Percentiles rank a stretch among this genome's conserved stretches.
These are phyloP conservation scores for Bombus confusus DNA, from an alignment of 1,140 invertebrate species.

Conservation along the genomic window DNA sequence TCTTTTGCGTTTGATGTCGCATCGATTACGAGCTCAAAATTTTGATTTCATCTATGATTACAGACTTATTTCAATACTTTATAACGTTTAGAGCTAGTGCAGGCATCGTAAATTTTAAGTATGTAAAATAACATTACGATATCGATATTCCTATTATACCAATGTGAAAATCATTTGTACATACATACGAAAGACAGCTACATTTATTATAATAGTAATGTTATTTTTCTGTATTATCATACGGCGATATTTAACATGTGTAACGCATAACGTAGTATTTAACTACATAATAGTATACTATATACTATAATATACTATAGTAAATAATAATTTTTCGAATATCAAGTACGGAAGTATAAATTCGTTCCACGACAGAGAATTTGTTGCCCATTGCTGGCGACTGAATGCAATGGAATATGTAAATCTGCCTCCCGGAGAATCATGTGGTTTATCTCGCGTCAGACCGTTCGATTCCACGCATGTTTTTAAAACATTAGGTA, in stretches of 20 bases:
- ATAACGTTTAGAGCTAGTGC: not conserved
- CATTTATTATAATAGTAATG: not conserved
- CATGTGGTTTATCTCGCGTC: not conserved
- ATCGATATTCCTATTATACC: not conserved
- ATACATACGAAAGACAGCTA: not conserved
- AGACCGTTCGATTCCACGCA: not conserved
- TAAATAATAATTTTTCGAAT: slow-evolving; percentile 8
- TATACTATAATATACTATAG: too few relatives aligned
- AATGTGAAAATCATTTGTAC: not conserved
- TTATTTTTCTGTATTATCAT: not conserved
- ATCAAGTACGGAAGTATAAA: slow-evolving; percentile 1
- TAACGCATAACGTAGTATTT: slow-evolving; percentile 8
- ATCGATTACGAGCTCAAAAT: too few relatives aligned
- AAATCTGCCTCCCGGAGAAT: not conserved
- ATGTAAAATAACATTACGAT: not conserved
- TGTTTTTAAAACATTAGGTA: not conserved
- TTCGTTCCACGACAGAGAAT: slow-evolving; percentile 14
- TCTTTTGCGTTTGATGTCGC: too few relatives aligned
- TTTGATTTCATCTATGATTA: too few relatives aligned
- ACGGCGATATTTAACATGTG: not conserved
- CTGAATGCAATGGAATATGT: not conserved
- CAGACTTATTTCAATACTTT: not conserved
- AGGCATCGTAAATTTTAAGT: not conserved
- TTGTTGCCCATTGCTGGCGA: not conserved
- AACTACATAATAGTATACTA: too few relatives aligned